Conservation (phyloP, 1,140 invertebrate genomes). For the Drosophila parvula region DNA sequence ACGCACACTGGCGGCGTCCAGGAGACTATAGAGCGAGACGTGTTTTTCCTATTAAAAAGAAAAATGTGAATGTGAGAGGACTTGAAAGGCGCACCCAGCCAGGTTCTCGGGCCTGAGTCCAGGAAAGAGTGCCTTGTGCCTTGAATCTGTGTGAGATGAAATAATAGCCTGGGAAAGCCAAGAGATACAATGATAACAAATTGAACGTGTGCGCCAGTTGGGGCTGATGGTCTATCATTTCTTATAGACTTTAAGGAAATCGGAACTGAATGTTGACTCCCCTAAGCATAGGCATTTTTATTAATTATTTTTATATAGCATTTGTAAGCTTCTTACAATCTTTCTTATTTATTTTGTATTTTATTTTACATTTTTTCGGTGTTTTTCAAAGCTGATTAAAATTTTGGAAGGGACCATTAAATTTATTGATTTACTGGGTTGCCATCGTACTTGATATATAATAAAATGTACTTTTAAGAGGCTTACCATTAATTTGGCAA, state of each 20-base stretch:
- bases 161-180: conserved; percentile 27
- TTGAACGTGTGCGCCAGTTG: conserved; percentile 15
- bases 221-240: conserved; percentile 5
- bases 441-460: neutral
- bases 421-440: conserved; percentile 8
- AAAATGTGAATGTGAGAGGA: conserved; percentile 32
- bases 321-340: neutral
- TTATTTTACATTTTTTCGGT: neutral
- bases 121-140: neutral
- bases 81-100: conserved; percentile 18
- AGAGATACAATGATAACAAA: conserved; percentile 44
- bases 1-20: conserved; percentile 33
- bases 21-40: conserved; percentile 32
- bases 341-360: neutral
- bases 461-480: conserved; percentile 9
- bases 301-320: neutral
- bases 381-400: neutral
- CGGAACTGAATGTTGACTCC: no score
- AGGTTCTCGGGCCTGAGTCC: neutral
- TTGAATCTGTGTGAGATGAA: conserved; percentile 38
- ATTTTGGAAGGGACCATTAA: neutral
- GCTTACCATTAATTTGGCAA: conserved; percentile 6
- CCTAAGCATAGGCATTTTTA: neutral
- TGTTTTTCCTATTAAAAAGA: conserved; percentile 56
- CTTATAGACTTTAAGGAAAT: neutral